These are phyloP conservation scores for Mormoops blainvillei DNA, from an alignment of 2,113 vertebrate species.

Conservation along the genomic window DNA sequence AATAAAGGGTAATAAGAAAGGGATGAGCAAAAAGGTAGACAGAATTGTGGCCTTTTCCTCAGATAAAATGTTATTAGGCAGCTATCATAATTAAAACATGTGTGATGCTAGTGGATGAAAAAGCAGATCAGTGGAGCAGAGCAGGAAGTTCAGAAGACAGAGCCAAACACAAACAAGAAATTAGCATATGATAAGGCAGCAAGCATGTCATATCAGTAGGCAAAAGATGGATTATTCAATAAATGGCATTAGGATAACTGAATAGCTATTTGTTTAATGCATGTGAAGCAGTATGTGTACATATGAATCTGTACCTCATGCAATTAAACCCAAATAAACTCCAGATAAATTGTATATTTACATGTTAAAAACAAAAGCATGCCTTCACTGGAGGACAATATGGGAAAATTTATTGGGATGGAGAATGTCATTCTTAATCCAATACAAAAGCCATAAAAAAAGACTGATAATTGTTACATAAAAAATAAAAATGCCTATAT, in stretches of 20 bases:
- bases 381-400: neutral
- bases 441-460: neutral
- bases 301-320: neutral
- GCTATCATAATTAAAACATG: neutral
- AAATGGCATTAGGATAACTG: neutral
- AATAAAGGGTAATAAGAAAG: neutral
- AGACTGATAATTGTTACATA: neutral
- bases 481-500: neutral
- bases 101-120: neutral
- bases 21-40: neutral
- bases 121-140: neutral
- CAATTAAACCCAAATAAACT: slow-evolving; percentile 38
- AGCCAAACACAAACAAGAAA: neutral
- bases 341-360: neutral
- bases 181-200: neutral
- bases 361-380: neutral
- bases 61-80: neutral
- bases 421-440: neutral
- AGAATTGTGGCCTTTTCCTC: neutral
- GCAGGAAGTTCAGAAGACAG: neutral
- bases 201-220: neutral
- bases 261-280: neutral
- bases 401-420: neutral
- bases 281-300: neutral
- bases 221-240: neutral